Evolutionary conservation across 64 coral and sea anemone species (phyloP).

Genomic region (Montipora sp.): DNA sequence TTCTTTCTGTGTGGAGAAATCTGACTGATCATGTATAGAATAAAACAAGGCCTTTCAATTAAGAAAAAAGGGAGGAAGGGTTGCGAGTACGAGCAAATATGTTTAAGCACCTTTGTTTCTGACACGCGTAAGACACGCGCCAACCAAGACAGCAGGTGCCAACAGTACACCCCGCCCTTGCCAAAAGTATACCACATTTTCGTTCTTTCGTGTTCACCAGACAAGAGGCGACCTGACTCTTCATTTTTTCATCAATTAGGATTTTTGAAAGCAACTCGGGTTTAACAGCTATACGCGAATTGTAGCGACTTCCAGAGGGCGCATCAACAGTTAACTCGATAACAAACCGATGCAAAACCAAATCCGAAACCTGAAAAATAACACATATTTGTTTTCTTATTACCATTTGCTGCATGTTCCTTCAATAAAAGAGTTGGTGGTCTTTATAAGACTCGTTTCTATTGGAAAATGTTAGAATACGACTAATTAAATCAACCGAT

Average conservation of each 20-base stretch:
- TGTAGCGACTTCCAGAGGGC: background rate
- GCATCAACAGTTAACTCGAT: conserved; percentile 80
- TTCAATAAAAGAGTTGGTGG: conserved; percentile 87
- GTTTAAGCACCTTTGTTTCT: conserved; percentile 79
- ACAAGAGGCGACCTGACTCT: conserved; percentile 28
- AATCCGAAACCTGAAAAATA: conserved; percentile 79
- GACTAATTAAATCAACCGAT: conserved; percentile 90
- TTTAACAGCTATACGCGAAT: background rate
- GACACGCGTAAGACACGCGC: conserved; percentile 92
- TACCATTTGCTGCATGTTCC: conserved; percentile 72
- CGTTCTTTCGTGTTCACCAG: conserved; percentile 4
- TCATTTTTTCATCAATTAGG: conserved; percentile 18
- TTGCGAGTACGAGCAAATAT: conserved; percentile 77
- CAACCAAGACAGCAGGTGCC: conserved; percentile 74
- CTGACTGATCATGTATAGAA: conserved; percentile 69
- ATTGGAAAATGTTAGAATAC: conserved; percentile 96
- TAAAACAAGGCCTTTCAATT: conserved; percentile 85
- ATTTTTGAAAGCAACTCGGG: background rate
- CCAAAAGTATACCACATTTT: background rate
- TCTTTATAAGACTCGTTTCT: conserved; percentile 78
- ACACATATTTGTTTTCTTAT: conserved; percentile 95
- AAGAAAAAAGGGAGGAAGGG: conserved; percentile 65
- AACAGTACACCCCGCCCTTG: background rate
- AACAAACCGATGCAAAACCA: conserved; percentile 78
- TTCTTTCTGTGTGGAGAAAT: conserved; percentile 70